Evolutionary conservation across 2,797 vertebrate genomes (phyloP).

Genomic region (Sebastes oblongus): DNA sequence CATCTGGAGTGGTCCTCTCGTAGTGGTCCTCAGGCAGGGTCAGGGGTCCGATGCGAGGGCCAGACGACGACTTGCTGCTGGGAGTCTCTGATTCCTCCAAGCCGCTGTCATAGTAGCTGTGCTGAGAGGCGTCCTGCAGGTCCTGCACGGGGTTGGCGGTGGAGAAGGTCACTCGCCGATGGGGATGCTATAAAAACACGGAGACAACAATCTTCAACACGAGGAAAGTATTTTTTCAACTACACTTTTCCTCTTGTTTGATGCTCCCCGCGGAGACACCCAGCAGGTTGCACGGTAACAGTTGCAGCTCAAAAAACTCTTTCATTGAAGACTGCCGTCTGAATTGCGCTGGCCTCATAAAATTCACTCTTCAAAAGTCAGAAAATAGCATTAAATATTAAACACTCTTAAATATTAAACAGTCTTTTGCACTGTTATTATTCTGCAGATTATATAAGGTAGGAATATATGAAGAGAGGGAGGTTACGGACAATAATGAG

Average conservation of each 20-base stretch:
- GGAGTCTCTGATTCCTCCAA: slow-evolving; percentile 99
- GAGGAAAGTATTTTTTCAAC: neutral
- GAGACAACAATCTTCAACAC: slow-evolving; percentile 26
- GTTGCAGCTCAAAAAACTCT: neutral
- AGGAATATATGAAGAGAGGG: slow-evolving; percentile 37
- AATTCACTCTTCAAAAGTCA: slow-evolving; percentile 67
- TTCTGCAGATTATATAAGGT: slow-evolving; percentile 64
- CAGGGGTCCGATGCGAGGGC: slow-evolving; percentile 94
- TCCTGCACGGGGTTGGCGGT: slow-evolving; percentile 96
- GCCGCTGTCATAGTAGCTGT: slow-evolving; percentile 98
- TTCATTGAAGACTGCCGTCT: slow-evolving; percentile 8
- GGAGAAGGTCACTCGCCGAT: slow-evolving; percentile 99
- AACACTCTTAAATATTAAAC: slow-evolving; percentile 71
- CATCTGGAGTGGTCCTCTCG: slow-evolving; percentile 97
- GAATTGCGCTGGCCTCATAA: slow-evolving; percentile 25
- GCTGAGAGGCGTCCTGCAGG: slow-evolving; percentile 96
- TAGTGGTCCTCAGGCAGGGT: slow-evolving; percentile 98
- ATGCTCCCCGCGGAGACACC: neutral
- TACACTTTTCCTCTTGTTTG: neutral
- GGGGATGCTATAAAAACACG: slow-evolving; percentile 87
- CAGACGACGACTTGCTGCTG: slow-evolving; percentile 98
- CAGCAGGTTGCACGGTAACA: neutral
- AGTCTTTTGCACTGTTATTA: slow-evolving; percentile 59
- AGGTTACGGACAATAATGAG: slow-evolving; percentile 49
- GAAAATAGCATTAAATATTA: slow-evolving; percentile 75